These are phyloP conservation scores for Dinoponera quadriceps DNA, from an alignment of 1,140 invertebrate species.

Conservation along the genomic window DNA sequence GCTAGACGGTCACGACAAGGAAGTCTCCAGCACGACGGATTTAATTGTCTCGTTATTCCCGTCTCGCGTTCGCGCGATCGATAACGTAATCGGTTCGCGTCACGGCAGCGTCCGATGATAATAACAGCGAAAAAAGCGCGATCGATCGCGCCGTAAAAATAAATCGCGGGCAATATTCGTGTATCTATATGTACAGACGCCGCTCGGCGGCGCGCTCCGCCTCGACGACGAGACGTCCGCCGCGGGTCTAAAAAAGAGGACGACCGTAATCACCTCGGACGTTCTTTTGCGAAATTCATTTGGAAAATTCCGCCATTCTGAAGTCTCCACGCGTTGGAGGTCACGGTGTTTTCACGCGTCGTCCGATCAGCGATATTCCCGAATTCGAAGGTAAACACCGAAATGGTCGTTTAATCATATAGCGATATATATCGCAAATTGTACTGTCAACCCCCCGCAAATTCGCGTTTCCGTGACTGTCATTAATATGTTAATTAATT, in stretches of 20 bases:
- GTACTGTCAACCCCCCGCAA: background rate
- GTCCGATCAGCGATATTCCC: too few species aligned
- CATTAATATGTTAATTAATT: slow-evolving; percentile 34
- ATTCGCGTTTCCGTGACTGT: background rate
- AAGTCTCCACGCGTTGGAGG: too few species aligned
- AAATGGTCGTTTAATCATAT: background rate
- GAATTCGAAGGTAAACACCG: too few species aligned
- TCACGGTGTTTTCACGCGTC: too few species aligned
- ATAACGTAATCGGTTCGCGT: slow-evolving; percentile 46
- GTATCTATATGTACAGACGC: too few species aligned
- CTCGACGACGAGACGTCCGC: background rate
- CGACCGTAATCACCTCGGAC: background rate
- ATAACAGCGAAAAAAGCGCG: background rate
- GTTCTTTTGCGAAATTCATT: too few species aligned
- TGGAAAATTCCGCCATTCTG: too few species aligned
- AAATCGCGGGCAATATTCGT: slow-evolving; percentile 18
- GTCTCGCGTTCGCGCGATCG: slow-evolving; percentile 44
- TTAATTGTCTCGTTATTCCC: slow-evolving; percentile 60
- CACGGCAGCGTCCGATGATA: slow-evolving; percentile 19
- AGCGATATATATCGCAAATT: background rate
- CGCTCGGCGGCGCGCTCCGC: background rate
- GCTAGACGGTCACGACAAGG: slow-evolving; percentile 59
- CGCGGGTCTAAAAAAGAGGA: background rate
- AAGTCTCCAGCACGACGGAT: slow-evolving; percentile 47
- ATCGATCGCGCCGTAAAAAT: slow-evolving; percentile 38